These are phyloP conservation scores for Hypomecis atomaria DNA, from an alignment of 2,888 invertebrate genomes.

Conservation along the genomic window DNA sequence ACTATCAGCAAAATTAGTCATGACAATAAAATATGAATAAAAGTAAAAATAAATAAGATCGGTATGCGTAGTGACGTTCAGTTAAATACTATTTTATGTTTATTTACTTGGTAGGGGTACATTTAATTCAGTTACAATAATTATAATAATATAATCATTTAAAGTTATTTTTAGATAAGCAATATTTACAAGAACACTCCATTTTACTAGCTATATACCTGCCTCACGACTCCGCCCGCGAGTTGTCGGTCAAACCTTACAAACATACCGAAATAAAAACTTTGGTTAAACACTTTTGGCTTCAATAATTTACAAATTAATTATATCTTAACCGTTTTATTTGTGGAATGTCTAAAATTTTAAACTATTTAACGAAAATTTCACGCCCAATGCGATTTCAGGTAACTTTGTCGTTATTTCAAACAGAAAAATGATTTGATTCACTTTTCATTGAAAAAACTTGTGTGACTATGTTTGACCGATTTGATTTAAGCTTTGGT, in stretches of 20 bases:
- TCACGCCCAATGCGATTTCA: too few species aligned
- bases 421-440: too few species aligned
- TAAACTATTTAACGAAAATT: not conserved
- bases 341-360: conserved; percentile 6
- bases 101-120: conserved; percentile 42
- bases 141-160: conserved; percentile 55
- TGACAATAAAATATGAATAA: conserved; percentile 34
- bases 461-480: too few species aligned
- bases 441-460: too few species aligned
- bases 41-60: conserved; percentile 43
- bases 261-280: not conserved
- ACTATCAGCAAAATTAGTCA: conserved; percentile 26
- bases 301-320: not conserved
- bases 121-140: conserved; percentile 56
- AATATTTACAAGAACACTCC: conserved; percentile 77
- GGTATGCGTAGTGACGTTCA: conserved; percentile 38
- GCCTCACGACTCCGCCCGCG: conserved; percentile 60
- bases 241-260: conserved; percentile 35
- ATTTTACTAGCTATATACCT: conserved; percentile 71
- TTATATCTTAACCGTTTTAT: too few species aligned
- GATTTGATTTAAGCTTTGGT: too few species aligned
- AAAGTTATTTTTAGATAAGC: conserved; percentile 65
- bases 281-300: conserved; percentile 18
- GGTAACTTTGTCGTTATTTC: too few species aligned
- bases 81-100: conserved; percentile 37